Evolutionary conservation across 2,797 vertebrate species (phyloP).

Genomic region (Esox masquinongy): DNA sequence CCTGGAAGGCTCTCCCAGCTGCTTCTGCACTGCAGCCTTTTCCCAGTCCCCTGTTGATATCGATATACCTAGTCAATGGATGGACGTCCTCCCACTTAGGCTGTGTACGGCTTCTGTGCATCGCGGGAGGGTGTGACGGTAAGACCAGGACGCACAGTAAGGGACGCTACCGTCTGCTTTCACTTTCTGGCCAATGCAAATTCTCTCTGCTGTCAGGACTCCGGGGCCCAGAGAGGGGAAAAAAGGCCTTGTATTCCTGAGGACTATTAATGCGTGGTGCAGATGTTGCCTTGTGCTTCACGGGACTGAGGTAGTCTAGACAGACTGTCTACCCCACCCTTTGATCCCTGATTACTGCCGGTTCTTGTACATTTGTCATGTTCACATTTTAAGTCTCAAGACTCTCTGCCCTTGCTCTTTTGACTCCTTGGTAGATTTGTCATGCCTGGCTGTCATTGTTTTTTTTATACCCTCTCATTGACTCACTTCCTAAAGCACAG

Average conservation of each 20-base stretch:
- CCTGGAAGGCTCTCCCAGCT: too few species aligned
- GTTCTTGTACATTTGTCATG: slow-evolving; percentile 76
- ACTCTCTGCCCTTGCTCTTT: slow-evolving; percentile 45
- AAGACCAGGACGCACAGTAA: not conserved
- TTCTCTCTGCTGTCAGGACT: not conserved
- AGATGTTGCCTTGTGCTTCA: slow-evolving; percentile 81
- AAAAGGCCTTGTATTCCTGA: slow-evolving; percentile 45
- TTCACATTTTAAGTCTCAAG: slow-evolving; percentile 66
- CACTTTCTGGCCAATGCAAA: not conserved
- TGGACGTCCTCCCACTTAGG: too few species aligned
- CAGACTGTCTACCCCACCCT: slow-evolving; percentile 79
- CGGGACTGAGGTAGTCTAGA: slow-evolving; percentile 80
- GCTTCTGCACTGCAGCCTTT: too few species aligned
- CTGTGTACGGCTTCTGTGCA: too few species aligned
- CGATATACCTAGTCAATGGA: too few species aligned
- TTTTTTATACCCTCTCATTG: slow-evolving; percentile 31
- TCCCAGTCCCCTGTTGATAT: too few species aligned
- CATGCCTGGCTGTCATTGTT: slow-evolving; percentile 11
- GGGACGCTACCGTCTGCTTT: not conserved
- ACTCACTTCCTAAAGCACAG: slow-evolving; percentile 37
- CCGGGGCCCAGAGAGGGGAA: slow-evolving; percentile 29
- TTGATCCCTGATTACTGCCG: slow-evolving; percentile 84
- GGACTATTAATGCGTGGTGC: slow-evolving; percentile 79
- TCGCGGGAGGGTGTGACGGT: not conserved
- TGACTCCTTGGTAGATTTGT: slow-evolving; percentile 20